A percentile compares a stretch with the other conserved stretches of the same genome.
These are phyloP conservation scores for Corythucha ciliata DNA, from an alignment of 2,888 invertebrate genomes.

Conservation along the genomic window DNA sequence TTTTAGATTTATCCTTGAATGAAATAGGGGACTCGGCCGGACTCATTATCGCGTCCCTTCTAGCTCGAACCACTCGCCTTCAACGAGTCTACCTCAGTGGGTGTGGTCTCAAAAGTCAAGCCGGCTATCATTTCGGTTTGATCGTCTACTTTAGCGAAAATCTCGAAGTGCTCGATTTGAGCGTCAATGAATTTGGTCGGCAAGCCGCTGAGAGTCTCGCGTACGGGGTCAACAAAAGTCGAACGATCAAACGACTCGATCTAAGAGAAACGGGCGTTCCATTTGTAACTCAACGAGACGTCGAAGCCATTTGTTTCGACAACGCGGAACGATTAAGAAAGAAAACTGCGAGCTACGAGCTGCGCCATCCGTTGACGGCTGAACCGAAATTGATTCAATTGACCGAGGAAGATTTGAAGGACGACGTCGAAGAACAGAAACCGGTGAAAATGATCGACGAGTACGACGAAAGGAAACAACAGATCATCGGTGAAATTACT, in stretches of 20 bases:
- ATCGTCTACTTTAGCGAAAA: slow-evolving; percentile 16
- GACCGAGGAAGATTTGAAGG: background rate
- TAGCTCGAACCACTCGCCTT: slow-evolving; percentile 7
- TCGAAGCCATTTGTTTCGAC: slow-evolving; percentile 17
- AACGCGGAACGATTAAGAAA: slow-evolving; percentile 4
- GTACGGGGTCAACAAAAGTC: slow-evolving; percentile 13
- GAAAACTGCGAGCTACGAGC: slow-evolving; percentile 1
- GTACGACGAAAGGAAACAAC: background rate
- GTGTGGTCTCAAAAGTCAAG: slow-evolving; percentile 4
- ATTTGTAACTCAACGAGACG: slow-evolving; percentile 12
- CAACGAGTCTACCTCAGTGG: slow-evolving; percentile 16
- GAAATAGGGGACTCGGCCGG: slow-evolving; percentile 15
- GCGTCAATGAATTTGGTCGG: slow-evolving; percentile 14
- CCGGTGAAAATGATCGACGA: background rate
- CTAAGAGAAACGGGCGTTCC: slow-evolving; percentile 19
- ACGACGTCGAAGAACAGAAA: background rate
- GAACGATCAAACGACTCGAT: slow-evolving; percentile 15
- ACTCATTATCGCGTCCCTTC: slow-evolving; percentile 6
- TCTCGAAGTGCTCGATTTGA: slow-evolving; percentile 19
- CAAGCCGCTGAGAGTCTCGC: slow-evolving; percentile 16
- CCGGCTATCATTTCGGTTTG: slow-evolving; percentile 17
- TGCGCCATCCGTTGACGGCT: too few species aligned
- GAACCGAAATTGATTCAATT: slow-evolving; percentile 7
- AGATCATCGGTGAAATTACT: background rate
- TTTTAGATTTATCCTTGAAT: slow-evolving; percentile 18